Percentiles rank a stretch among this genome's conserved stretches.
Conservation (phyloP, 1,140 invertebrate genomes). For the Solenopsis fugax region DNA sequence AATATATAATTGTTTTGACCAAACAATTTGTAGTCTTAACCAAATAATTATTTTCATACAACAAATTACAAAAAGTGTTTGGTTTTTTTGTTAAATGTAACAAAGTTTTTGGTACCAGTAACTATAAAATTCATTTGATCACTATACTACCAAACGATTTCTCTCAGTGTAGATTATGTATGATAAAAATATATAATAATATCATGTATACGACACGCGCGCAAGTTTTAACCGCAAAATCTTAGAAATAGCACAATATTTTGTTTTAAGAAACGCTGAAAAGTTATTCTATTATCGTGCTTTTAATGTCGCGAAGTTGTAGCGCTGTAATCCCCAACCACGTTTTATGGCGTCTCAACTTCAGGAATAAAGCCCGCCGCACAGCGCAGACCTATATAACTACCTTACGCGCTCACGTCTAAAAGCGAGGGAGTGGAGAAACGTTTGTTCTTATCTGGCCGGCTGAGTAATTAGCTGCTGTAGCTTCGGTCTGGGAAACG, state of each 20-base stretch:
- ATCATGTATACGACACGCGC: too few relatives aligned
- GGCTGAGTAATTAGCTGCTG: constrained; percentile 16
- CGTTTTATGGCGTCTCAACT: constrained; percentile 3
- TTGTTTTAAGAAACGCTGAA: background rate
- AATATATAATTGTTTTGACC: too few relatives aligned
- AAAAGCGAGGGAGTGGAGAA: constrained; percentile 28
- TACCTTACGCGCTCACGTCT: constrained; percentile 21
- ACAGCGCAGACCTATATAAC: background rate
- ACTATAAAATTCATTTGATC: too few relatives aligned
- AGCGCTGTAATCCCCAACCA: background rate
- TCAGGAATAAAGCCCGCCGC: background rate
- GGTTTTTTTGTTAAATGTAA: too few relatives aligned
- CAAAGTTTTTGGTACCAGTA: too few relatives aligned
- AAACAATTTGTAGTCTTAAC: too few relatives aligned
- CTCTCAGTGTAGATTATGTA: background rate
- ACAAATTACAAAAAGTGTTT: too few relatives aligned
- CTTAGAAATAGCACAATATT: background rate
- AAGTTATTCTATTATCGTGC: constrained; percentile 20
- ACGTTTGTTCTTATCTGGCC: constrained; percentile 32
- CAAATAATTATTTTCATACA: too few relatives aligned
- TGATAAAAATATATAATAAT: background rate
- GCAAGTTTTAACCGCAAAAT: background rate
- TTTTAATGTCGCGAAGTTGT: constrained; percentile 15
- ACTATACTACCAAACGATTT: too few relatives aligned
- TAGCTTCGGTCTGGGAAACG: constrained; percentile 32